These are phyloP conservation scores for Saccostrea glomerata DNA, from an alignment of 1,140 invertebrate species.

Conservation along the genomic window DNA sequence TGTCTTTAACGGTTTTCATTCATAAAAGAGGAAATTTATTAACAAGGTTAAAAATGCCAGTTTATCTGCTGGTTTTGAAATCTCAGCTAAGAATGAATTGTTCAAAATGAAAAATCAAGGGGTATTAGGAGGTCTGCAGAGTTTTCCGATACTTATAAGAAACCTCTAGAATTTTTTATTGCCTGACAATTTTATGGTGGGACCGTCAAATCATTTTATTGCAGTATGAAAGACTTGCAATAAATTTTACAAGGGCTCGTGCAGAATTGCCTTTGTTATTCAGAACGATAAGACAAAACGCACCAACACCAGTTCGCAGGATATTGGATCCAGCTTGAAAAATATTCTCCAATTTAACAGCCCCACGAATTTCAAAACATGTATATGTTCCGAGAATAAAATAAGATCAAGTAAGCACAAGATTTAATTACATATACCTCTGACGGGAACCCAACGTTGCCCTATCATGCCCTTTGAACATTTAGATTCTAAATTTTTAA, in stretches of 20 bases:
- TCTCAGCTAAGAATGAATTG: not conserved
- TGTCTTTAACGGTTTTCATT: constrained; percentile 14
- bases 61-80: constrained; percentile 12
- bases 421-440: no score
- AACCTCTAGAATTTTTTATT: constrained; percentile 19
- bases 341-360: not conserved
- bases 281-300: not conserved
- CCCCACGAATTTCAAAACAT: not conserved
- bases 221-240: constrained; percentile 36
- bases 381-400: not conserved
- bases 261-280: constrained; percentile 13
- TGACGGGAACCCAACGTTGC: no score
- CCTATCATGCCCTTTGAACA: no score
- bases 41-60: not conserved
- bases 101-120: not conserved
- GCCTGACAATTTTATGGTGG: constrained; percentile 23
- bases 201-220: constrained; percentile 30
- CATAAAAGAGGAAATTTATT: constrained; percentile 15
- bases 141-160: not conserved
- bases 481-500: no score
- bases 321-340: not conserved
- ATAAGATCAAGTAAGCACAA: not conserved
- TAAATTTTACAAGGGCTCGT: constrained; percentile 17
- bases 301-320: not conserved
- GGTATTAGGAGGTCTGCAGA: not conserved